Percentiles rank a stretch among this genome's conserved stretches.
phyloP scores from a whole-genome alignment of 1,140 invertebrate species.

The Drosophila persimilis region DNA sequence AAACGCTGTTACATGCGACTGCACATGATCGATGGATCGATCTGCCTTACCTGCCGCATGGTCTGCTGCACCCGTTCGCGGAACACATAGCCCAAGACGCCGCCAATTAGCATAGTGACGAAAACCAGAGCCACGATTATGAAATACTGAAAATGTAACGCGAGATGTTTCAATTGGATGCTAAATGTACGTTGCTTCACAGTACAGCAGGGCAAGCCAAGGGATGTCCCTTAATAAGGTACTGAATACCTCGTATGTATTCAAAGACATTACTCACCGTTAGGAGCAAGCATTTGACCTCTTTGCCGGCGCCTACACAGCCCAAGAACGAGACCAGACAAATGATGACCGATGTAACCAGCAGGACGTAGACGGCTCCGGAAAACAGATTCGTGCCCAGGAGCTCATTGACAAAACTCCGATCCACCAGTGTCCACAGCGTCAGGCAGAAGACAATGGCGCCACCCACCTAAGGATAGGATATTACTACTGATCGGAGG shows the following conservation, averaged over 20 bases:
- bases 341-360: slow-evolving; percentile 90
- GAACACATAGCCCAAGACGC: slow-evolving; percentile 94
- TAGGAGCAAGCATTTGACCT: slow-evolving; percentile 94
- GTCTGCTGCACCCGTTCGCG: slow-evolving; percentile 89
- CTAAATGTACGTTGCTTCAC: slow-evolving; percentile 31
- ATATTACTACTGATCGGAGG: background rate
- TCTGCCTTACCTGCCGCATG: slow-evolving; percentile 84
- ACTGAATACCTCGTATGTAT: background rate
- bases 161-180: slow-evolving; percentile 28
- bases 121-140: slow-evolving; percentile 93
- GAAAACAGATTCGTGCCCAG: slow-evolving; percentile 92
- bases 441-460: slow-evolving; percentile 89
- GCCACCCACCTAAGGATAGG: slow-evolving; percentile 88
- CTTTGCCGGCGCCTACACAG: slow-evolving; percentile 92
- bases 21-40: background rate
- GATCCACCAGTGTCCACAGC: slow-evolving; percentile 92
- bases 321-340: slow-evolving; percentile 92
- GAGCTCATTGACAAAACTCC: slow-evolving; percentile 91
- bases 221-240: background rate
- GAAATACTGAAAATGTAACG: slow-evolving; percentile 89
- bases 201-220: background rate
- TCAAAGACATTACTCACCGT: slow-evolving; percentile 85
- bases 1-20: background rate
- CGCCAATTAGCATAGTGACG: slow-evolving; percentile 93
- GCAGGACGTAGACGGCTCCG: slow-evolving; percentile 91